A percentile compares a stretch with the other conserved stretches of the same genome.
Evolutionary conservation across 2,113 vertebrate species (phyloP).

Genomic region (Daboia siamensis): DNA sequence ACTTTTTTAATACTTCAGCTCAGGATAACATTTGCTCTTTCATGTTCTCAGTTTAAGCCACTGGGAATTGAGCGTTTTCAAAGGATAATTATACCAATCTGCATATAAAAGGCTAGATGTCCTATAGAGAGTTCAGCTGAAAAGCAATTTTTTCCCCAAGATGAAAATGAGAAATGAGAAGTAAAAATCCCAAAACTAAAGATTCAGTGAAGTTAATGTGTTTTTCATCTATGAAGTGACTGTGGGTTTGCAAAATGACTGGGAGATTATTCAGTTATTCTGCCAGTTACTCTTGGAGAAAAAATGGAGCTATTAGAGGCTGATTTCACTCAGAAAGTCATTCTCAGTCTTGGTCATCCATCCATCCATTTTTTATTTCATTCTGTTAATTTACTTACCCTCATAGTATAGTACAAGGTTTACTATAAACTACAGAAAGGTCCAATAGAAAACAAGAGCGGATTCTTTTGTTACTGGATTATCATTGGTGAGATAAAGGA

Average conservation of each 20-base stretch:
- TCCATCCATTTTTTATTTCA: background rate
- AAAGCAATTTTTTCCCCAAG: constrained; percentile 63
- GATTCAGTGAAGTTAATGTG: constrained; percentile 63
- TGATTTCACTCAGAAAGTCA: background rate
- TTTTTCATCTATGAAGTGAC: constrained; percentile 68
- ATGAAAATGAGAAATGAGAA: constrained; percentile 72
- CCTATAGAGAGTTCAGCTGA: constrained; percentile 61
- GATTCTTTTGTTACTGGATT: background rate
- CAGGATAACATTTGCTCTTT: constrained; percentile 73
- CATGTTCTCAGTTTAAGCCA: constrained; percentile 72
- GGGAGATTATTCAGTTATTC: constrained; percentile 57
- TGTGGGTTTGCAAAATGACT: constrained; percentile 49
- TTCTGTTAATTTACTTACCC: background rate
- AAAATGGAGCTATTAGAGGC: background rate
- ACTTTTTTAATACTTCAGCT: constrained; percentile 70
- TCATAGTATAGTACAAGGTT: background rate
- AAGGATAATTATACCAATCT: constrained; percentile 78
- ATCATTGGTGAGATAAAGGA: background rate
- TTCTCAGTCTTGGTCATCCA: background rate
- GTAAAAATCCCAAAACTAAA: constrained; percentile 71
- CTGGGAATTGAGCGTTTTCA: constrained; percentile 76
- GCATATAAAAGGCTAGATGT: constrained; percentile 76
- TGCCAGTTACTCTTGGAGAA: background rate
- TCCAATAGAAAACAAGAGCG: background rate
- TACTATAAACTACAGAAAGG: background rate